Evolutionary conservation across 2,888 invertebrate species (phyloP).

Genomic region (Plagodis dolabraria): DNA sequence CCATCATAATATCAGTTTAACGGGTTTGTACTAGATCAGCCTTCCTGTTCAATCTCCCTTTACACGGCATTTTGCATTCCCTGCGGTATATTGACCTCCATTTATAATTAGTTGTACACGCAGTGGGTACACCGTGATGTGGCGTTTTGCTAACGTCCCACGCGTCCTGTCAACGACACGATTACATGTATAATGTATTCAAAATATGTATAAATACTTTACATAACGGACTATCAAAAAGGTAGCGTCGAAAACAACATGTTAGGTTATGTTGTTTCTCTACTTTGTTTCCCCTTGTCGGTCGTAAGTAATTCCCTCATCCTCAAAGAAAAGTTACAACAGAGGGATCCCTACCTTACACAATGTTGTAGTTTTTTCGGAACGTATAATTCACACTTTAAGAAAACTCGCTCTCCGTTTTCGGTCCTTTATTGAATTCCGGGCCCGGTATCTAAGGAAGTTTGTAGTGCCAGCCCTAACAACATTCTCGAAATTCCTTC

Average conservation of each 20-base stretch:
- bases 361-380: conserved; percentile 57
- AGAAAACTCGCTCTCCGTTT: conserved; percentile 64
- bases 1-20: conserved; percentile 3
- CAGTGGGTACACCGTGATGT: conserved; percentile 22
- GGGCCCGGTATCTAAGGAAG: conserved; percentile 63
- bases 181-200: conserved; percentile 26
- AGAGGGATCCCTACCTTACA: conserved; percentile 65
- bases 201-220: conserved; percentile 29
- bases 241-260: conserved; percentile 58
- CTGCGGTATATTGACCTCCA: conserved; percentile 29
- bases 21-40: conserved; percentile 14
- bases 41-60: conserved; percentile 18
- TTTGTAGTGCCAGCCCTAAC: conserved; percentile 64
- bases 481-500: conserved; percentile 63
- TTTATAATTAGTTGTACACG: conserved; percentile 29
- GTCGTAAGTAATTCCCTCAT: conserved; percentile 74
- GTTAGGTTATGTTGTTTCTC: conserved; percentile 62
- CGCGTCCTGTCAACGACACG: conserved; percentile 30
- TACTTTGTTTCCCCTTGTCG: conserved; percentile 72
- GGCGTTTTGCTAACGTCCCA: conserved; percentile 31
- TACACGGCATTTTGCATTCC: conserved; percentile 24
- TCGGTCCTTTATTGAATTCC: conserved; percentile 79
- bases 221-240: conserved; percentile 40
- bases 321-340: conserved; percentile 69
- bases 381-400: conserved; percentile 78